phyloP scores from a whole-genome alignment of 1,140 invertebrate species.

The Penaeus indicus region DNA sequence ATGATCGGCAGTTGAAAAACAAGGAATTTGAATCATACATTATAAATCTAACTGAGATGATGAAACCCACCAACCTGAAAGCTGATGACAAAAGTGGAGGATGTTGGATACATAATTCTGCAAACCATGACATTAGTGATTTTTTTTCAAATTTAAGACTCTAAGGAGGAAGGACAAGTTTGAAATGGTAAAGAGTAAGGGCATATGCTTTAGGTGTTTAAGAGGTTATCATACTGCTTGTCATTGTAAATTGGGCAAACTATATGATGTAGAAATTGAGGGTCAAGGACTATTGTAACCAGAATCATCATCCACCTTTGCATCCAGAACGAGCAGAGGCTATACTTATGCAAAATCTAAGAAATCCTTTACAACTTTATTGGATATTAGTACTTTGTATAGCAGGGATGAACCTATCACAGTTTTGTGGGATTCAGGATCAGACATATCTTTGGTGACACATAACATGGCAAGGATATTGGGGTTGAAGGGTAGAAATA shows the following conservation, averaged over 20 bases:
- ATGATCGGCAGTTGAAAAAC: too few species aligned
- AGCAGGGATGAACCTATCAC: too few species aligned
- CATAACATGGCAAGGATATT: not conserved
- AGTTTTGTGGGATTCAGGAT: conserved; percentile 11
- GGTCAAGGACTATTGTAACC: not conserved
- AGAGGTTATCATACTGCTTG: not conserved
- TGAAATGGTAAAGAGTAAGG: not conserved
- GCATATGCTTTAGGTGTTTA: conserved; percentile 8
- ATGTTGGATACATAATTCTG: not conserved
- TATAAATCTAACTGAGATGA: too few species aligned
- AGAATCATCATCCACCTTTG: not conserved
- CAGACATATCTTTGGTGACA: conserved; percentile 2
- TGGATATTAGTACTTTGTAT: too few species aligned
- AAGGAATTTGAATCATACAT: too few species aligned
- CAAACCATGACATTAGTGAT: not conserved
- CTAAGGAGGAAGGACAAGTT: too few species aligned
- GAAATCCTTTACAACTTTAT: too few species aligned
- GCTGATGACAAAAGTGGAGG: too few species aligned
- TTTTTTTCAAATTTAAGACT: too few species aligned
- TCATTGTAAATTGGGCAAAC: not conserved
- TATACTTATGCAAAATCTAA: too few species aligned
- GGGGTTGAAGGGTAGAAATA: conserved; percentile 16
- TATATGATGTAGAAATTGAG: not conserved
- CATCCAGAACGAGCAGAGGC: too few species aligned
- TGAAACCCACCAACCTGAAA: too few species aligned